Evolutionary conservation across 1,140 invertebrate species (phyloP), one percentile per base, ranked within the genome.

Genomic region (Neodiprion fabricii): DNA sequence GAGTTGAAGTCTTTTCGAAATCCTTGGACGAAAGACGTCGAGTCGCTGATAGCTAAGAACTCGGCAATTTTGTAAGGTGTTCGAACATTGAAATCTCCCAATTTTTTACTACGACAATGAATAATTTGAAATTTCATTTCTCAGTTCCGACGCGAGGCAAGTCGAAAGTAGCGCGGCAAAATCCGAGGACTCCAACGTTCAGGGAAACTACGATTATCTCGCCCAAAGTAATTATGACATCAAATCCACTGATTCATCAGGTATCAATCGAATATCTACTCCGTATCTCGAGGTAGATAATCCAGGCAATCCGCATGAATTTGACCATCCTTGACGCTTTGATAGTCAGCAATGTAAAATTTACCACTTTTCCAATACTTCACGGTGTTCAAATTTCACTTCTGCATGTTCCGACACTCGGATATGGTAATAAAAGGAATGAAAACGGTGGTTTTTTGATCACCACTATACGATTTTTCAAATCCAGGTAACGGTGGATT

Each of bases 21-120:
- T 89, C 96, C 96, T 0, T 97, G 96, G 96, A 97, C 96, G 9
- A 96, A 96, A 88, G 96, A 97, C 81, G 92, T 96, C 74, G 96
- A 98, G 82, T 96, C 94, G 83, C 90, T 98, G 69, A 93, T 97
- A 76, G 93, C 95, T 0, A 96, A 96, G 85, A 97, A 97, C 87
- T 94, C 91, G 1, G 90, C 95, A 49, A 89, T 95, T 75, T 89
- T 91, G 88, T 93, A 90, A 89, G 90, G 21, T 23, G 11, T 61
- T 61, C n/a, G 53, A 61, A 61, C n/a, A 17, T 17, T 14, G n/a
- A 17, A 61, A 5, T 61, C 53, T 17, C n/a, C n/a, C 3, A 10
- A 53, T 48, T 73, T n/a, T 49, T 7, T 73, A 17, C 40, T 48
- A 12, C 8, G 14, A 17, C 50, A 17, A 23, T 28, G 71, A 40